Evolutionary conservation across 2,113 vertebrate genomes (phyloP), one percentile per base, ranked within the genome.

Genomic region (Catharus minimus): DNA sequence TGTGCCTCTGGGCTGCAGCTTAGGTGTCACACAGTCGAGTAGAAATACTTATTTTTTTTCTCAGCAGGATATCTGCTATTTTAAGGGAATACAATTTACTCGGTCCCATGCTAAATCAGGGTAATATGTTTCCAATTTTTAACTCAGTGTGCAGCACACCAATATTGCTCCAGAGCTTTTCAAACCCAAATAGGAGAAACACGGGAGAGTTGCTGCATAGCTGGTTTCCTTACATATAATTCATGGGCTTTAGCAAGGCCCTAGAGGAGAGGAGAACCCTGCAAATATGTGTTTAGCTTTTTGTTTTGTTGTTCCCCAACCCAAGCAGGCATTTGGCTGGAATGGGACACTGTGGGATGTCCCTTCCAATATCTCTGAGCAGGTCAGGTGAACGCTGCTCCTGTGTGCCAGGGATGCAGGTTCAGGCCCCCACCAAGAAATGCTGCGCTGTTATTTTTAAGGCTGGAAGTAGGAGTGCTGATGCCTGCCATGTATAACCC

Each of bases 41-140:
- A 81, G 65, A 92, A 92, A 94, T 55, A 74, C 38, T 89, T 92
- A 81, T 94, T 96, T 96, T 88, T 88, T 86, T 78, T 84, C 91
- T 78, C 96, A 88, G 93, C 80, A 79, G 94, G 94, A 3, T 52
- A 81, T 56, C 62, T 67, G 66, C 90, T 84, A 62, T 88, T 92
- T 85, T 93, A 92, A 89, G 82, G 61, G 85, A 94, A 93, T 36
- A 92, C 88, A 93, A 94, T 94, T 95, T 96, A 88, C 76, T 90
- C 19, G 2, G 88, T 90, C 91, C 75, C 92, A 82, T 50, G 92
- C 67, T 94, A 87, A 93, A 95, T 90, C 90, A 84, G 64, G 15
- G 77, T 86, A 92, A 92, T 95, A 92, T 1, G 32, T 90, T 96
- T 90, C 90, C 88, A 95, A 95, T 95, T 94, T 93, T 87, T 90